Base-by-base conservation (phyloP, 2,888 invertebrate species). In the Adineta ricciae region DNA sequence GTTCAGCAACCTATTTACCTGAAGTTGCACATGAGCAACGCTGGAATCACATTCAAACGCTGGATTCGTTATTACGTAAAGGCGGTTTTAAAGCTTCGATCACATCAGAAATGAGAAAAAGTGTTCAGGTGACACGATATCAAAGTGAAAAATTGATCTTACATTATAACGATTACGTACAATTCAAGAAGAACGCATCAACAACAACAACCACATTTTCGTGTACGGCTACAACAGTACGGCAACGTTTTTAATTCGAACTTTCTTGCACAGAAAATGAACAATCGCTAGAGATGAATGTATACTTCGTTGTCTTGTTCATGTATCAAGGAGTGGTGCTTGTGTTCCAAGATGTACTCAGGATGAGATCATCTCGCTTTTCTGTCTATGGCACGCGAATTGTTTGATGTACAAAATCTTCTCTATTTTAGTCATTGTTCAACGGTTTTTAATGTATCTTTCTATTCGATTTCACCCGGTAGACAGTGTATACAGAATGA, bases 11-110 rank as follows among this genome's bases (percentile, higher is more conserved):
- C 87, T 99, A 97, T 91, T 92, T 99, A 91, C 99, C 99, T 84
- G 96, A 98, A 92, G 97, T 99, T 88, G 97, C 98, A 88, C 93
- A 94, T 85, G 98, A 99, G 91, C 98, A 99, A 94, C 98, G 97
- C 88, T 99, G 99, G 99, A 95, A 98, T 93, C 96, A 96, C 92
- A 93, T 95, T 87, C 97, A 98, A 92, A 99, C 99, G 41, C 96
- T 99, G 89, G 98, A 99, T 92, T 96, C 97, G 72, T 92, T 99
- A 87, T 93, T 99, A 87, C 93, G 97, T 88, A 99, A 99, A 92
- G 98, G 97, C 87, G 99, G 99, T 83, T 97, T 94, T 92, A 96
- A 96, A 90, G 95, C 96, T 83, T 87, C 88, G 83, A 90, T 91
- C 83, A 89, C 88, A 36, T 87, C 88, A 9, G 90, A 90, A 49